Percentiles rank a stretch among this genome's conserved stretches.
These are phyloP conservation scores for Fulica atra DNA, from an alignment of 2,113 vertebrate species.

Conservation along the genomic window DNA sequence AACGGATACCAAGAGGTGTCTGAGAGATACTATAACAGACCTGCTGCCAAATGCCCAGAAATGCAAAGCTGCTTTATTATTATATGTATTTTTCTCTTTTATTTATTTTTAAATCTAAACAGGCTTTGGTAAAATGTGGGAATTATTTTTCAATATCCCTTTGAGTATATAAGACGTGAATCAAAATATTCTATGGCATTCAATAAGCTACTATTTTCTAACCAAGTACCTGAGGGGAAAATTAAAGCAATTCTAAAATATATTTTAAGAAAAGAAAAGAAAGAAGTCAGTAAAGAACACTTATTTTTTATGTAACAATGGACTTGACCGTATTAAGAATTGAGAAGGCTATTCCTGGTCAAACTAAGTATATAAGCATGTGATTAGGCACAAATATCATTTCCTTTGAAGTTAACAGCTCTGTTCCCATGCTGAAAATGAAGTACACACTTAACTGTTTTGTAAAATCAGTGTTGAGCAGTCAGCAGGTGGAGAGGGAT, in stretches of 20 bases:
- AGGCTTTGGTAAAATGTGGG: neutral
- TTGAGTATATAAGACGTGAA: neutral
- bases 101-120: conserved; percentile 22
- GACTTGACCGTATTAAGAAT: neutral
- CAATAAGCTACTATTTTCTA: conserved; percentile 45
- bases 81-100: conserved; percentile 9
- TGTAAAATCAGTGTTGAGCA: neutral
- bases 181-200: conserved; percentile 10
- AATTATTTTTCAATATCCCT: conserved; percentile 53
- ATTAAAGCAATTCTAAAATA: conserved; percentile 29
- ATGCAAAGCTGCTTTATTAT: conserved; percentile 27
- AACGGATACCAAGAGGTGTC: neutral
- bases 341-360: neutral
- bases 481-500: neutral
- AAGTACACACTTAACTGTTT: neutral
- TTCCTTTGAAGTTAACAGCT: neutral
- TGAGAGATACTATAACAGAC: neutral
- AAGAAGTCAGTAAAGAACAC: neutral
- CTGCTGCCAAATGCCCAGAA: conserved; percentile 26
- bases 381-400: neutral
- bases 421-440: neutral
- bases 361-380: neutral
- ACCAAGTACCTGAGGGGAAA: neutral
- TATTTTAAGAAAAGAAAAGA: conserved; percentile 37
- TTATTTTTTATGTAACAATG: conserved; percentile 42